Evolutionary conservation across 2,888 invertebrate species (phyloP).

Genomic region (Lamellibrachia columna): DNA sequence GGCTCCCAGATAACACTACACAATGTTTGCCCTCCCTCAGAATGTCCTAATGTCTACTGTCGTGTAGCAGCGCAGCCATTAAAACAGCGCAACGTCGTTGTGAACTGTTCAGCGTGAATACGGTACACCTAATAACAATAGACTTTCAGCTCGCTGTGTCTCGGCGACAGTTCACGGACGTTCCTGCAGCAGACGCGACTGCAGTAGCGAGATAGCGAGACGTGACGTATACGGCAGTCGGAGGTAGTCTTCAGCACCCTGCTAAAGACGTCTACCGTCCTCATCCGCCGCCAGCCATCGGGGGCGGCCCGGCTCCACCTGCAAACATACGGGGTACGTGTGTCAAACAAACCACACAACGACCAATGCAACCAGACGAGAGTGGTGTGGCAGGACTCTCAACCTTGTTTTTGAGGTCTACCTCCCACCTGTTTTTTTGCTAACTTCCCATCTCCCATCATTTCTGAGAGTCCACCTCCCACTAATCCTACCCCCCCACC

Average conservation of each 20-base stretch:
- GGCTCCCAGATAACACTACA: not conserved
- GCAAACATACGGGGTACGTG: not conserved
- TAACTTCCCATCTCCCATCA: too few species aligned
- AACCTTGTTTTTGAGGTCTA: too few species aligned
- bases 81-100: not conserved
- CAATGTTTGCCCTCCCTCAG: not conserved
- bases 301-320: constrained; percentile 50
- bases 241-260: not conserved
- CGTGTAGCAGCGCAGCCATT: not conserved
- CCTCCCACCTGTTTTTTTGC: too few species aligned
- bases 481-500: too few species aligned
- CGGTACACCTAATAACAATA: not conserved
- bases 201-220: not conserved
- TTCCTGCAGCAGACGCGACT: not conserved
- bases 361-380: not conserved
- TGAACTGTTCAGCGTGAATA: not conserved
- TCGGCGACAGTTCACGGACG: not conserved
- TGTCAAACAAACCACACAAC: constrained; percentile 6
- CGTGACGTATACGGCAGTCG: not conserved
- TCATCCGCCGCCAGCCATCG: constrained; percentile 54
- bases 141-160: not conserved
- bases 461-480: too few species aligned
- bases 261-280: constrained; percentile 47
- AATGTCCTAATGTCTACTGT: not conserved
- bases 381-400: not conserved